Percentiles rank a stretch among this genome's conserved stretches.
Evolutionary conservation across 2,888 invertebrate genomes (phyloP).

Genomic region (Macaria notata): DNA sequence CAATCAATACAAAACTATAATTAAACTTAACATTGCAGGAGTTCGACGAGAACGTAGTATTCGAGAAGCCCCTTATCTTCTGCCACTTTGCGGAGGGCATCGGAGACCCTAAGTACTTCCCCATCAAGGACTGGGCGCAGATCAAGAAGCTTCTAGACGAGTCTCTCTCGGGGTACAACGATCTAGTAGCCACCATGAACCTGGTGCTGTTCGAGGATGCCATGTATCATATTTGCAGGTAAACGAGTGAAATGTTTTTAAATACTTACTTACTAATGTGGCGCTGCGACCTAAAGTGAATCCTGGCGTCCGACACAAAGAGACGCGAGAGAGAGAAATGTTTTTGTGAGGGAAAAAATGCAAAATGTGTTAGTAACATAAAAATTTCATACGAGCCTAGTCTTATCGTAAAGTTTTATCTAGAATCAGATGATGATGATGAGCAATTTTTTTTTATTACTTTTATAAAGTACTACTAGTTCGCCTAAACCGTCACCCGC

Average conservation of each 20-base stretch:
- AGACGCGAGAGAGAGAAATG: slow-evolving; percentile 7
- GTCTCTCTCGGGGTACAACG: slow-evolving; percentile 93
- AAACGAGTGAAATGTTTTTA: slow-evolving; percentile 19
- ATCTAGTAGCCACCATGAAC: slow-evolving; percentile 95
- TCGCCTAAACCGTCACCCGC: no score
- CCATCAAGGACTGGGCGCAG: slow-evolving; percentile 86
- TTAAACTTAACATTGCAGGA: slow-evolving; percentile 66
- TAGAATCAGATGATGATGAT: no score
- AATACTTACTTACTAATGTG: no score
- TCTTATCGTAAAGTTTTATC: no score
- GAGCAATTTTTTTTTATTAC: no score
- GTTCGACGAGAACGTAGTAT: slow-evolving; percentile 87
- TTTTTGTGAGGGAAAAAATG: neutral
- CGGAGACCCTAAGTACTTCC: slow-evolving; percentile 95
- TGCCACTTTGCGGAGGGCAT: slow-evolving; percentile 96
- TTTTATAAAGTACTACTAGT: no score
- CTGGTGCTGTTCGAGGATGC: slow-evolving; percentile 97
- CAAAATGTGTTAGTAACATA: no score
- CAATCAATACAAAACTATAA: no score
- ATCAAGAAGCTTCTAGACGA: slow-evolving; percentile 89
- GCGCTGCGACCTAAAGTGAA: no score
- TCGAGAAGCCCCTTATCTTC: slow-evolving; percentile 90
- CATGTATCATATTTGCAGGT: slow-evolving; percentile 94
- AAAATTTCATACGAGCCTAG: no score
- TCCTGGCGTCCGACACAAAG: no score